phyloP scores from a whole-genome alignment of 2,113 vertebrate genomes.

The cattle (Bos taurus) region ARS-UCD2.0 NC_037340.1:6738501-6739000 shows the following conservation, averaged over 20 bases:
- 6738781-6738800: not conserved
- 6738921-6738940: not conserved
- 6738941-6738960: not conserved
- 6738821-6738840: not conserved
- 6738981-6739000: not conserved
- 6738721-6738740: slow-evolving; percentile 21
- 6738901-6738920: not conserved
- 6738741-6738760: not conserved
- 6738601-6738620: not conserved
- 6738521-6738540: not conserved
- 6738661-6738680: not conserved
- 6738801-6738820: not conserved
- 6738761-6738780: not conserved
- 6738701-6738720: not conserved
- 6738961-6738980: not conserved
- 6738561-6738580: not conserved
- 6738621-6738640: not conserved
- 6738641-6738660: not conserved
- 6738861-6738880: not conserved
- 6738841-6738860: not conserved
- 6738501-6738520: not conserved
- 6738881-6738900: not conserved
- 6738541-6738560: not conserved
- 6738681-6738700: not conserved
- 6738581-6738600: not conserved